Conservation (phyloP, 1,140 invertebrate species). For the Lysiphlebus fabarum region DNA sequence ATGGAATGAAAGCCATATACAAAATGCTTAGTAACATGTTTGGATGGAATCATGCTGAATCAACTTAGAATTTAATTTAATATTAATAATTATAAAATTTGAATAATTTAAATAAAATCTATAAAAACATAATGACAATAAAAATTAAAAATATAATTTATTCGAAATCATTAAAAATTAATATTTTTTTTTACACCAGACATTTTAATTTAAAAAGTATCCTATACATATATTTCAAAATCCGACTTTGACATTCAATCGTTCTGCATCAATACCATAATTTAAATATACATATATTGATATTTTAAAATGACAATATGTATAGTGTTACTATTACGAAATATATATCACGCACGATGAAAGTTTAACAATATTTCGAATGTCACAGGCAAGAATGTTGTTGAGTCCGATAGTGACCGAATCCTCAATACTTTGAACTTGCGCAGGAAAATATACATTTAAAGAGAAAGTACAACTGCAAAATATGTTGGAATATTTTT, state of each 20-base stretch:
- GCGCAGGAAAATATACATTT: constrained; percentile 20
- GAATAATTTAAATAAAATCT: no score
- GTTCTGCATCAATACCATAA: no score
- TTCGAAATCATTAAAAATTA: no score
- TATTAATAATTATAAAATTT: no score
- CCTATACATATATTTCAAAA: background rate
- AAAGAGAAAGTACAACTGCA: constrained; percentile 27
- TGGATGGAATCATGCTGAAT: no score
- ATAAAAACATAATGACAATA: no score
- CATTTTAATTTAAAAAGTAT: background rate
- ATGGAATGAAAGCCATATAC: no score
- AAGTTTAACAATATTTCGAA: constrained; percentile 11
- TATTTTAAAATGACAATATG: background rate
- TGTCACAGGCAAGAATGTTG: constrained; percentile 1
- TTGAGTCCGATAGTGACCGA: constrained; percentile 7
- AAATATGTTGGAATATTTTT: constrained; percentile 24
- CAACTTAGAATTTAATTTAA: no score
- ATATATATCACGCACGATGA: background rate
- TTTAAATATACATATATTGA: no score
- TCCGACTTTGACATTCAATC: background rate
- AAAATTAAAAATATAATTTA: no score
- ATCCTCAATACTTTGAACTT: constrained; percentile 22
- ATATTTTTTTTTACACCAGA: no score
- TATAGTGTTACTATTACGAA: background rate
- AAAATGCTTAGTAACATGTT: no score